phyloP scores from a whole-genome alignment of 2,888 invertebrate species.

The Drosophila melanocephala region DNA sequence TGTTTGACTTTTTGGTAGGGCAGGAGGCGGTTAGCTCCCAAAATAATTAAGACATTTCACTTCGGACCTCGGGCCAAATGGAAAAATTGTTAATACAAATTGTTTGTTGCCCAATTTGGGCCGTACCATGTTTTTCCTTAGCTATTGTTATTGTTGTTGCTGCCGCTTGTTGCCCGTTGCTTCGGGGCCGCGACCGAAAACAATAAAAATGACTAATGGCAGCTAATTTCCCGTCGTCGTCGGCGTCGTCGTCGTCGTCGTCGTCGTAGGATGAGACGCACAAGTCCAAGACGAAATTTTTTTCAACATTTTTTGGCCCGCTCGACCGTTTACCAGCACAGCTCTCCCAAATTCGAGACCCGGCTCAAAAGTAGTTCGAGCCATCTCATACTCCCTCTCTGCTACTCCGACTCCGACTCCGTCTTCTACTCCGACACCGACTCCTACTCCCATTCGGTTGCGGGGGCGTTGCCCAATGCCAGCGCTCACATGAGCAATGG shows the following conservation, averaged over 20 bases:
- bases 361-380: slow-evolving; percentile 37
- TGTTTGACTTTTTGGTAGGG: slow-evolving; percentile 25
- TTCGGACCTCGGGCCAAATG: slow-evolving; percentile 60
- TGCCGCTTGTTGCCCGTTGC: slow-evolving; percentile 29
- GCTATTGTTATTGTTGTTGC: slow-evolving; percentile 36
- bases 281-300: slow-evolving; percentile 49
- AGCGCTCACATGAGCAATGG: slow-evolving; percentile 44
- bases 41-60: slow-evolving; percentile 80
- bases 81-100: slow-evolving; percentile 77
- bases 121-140: slow-evolving; percentile 46
- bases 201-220: slow-evolving; percentile 83
- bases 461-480: slow-evolving; percentile 52
- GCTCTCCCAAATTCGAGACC: slow-evolving; percentile 38
- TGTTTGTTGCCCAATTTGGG: slow-evolving; percentile 76
- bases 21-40: slow-evolving; percentile 66
- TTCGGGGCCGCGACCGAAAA: slow-evolving; percentile 74
- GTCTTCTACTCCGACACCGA: neutral
- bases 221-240: slow-evolving; percentile 78
- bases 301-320: slow-evolving; percentile 44
- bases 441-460: neutral
- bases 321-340: slow-evolving; percentile 30
- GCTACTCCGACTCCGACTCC: neutral
- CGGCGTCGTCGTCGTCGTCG: neutral
- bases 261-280: slow-evolving; percentile 17
- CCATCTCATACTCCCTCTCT: neutral